Percentiles rank a stretch among this genome's conserved stretches.
Conservation (phyloP, 2,888 invertebrate species). For the Anticlea derivata region DNA sequence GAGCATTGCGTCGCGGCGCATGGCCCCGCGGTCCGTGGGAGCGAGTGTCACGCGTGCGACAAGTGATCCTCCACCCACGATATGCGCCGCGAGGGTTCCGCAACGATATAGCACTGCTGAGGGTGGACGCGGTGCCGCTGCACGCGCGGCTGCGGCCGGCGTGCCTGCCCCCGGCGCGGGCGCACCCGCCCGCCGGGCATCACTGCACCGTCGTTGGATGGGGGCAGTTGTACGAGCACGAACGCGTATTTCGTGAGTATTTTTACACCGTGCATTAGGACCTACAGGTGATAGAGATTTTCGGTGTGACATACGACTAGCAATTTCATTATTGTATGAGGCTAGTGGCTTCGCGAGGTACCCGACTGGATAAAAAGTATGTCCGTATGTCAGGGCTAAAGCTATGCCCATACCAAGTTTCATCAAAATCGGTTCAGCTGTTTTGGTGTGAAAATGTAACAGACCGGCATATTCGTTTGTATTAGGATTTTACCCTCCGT, state of each 20-base stretch:
- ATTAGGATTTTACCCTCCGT: too few relatives aligned
- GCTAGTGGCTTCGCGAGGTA: too few relatives aligned
- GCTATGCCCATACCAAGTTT: too few relatives aligned
- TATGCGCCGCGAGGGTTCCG: slow-evolving; percentile 90
- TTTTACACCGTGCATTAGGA: background rate
- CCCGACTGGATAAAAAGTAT: too few relatives aligned
- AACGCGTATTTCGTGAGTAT: slow-evolving; percentile 90
- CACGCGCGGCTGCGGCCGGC: slow-evolving; percentile 75
- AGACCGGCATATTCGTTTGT: too few relatives aligned
- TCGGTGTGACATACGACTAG: too few relatives aligned
- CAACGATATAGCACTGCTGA: slow-evolving; percentile 89
- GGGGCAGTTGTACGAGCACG: slow-evolving; percentile 92
- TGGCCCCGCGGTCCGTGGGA: slow-evolving; percentile 91
- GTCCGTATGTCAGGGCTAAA: too few relatives aligned
- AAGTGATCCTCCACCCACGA: slow-evolving; percentile 88
- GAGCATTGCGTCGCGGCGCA: slow-evolving; percentile 88
- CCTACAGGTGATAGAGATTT: too few relatives aligned
- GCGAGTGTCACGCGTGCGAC: slow-evolving; percentile 85
- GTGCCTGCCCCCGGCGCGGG: slow-evolving; percentile 83
- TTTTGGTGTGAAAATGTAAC: too few relatives aligned
- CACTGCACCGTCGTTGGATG: slow-evolving; percentile 91
- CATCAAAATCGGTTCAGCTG: too few relatives aligned
- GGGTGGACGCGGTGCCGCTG: slow-evolving; percentile 84
- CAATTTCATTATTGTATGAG: too few relatives aligned
- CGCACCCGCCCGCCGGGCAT: slow-evolving; percentile 85